Evolutionary conservation across 2,888 invertebrate genomes (phyloP), one percentile per base, ranked within the genome.

Genomic region (Cheilosia variabilis): DNA sequence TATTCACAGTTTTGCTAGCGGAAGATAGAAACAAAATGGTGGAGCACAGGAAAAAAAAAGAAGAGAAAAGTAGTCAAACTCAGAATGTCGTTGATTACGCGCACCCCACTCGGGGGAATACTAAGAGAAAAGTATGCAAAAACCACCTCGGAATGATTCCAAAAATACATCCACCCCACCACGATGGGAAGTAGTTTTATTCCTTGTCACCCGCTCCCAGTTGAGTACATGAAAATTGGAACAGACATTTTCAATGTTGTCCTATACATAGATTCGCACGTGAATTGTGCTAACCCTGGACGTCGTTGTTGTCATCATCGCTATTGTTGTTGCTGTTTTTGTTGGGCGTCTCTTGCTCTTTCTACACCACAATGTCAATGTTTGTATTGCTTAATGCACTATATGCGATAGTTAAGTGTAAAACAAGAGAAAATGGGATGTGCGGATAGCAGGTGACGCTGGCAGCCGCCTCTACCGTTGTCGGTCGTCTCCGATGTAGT

Each of bases 381-480:
- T 86, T 86, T 86, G 76, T 77, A 62, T 63, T 81, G 77, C 86
- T 72, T 86, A 86, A 81, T 86, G 86, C 86, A 77, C 81, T 81
- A 72, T 77, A 52, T 81, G 62, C 76, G 81, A 65, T 53, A 60
- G 81, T 72, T 86, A 72, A 86, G 72, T 76, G 69, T 69, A 71
- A 75, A 80, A 76, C 52, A 69, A 76, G 69, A 31, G 34, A 43
- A 55, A 41, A 69, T 43, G 50, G 50, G 62, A 27, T 57, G 41
- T 15, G 43, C 19, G 62, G 27, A 66, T 65, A 58, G 50, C 63
- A 43, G 27, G 13, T 43, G 55, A 45, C 41, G 52, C 37, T 57
- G 5, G 37, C 47, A 60, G 58, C 24, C 47, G 45, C 58, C 50
- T 65, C 47, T 27, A 27, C 50, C 52, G 41, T 47, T 22, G 47